Conservation (phyloP, 2,888 invertebrate species). For the Drosophila neutralis region DNA sequence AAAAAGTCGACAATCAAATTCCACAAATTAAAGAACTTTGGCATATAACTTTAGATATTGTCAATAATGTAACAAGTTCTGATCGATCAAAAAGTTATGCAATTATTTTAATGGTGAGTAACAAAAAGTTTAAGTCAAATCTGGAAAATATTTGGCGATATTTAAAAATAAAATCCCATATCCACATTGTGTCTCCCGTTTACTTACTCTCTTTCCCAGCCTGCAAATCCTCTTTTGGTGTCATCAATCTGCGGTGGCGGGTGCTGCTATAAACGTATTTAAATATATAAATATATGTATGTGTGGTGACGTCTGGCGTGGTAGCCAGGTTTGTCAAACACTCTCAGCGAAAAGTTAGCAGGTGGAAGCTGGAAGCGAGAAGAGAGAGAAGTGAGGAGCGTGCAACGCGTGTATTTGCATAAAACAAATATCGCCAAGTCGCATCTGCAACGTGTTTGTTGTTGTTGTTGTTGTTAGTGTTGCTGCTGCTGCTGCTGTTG, state of each 20-base stretch:
- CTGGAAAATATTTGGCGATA: neutral
- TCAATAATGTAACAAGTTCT: neutral
- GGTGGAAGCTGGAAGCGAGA: neutral
- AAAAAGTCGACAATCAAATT: neutral
- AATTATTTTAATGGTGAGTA: neutral
- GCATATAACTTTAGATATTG: neutral
- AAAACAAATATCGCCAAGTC: conserved; percentile 66
- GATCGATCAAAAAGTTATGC: neutral
- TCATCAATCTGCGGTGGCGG: conserved; percentile 78
- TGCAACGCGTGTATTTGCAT: conserved; percentile 59
- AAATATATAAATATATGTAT: neutral
- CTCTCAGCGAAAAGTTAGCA: conserved; percentile 17
- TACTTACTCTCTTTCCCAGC: neutral
- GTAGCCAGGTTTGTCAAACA: conserved; percentile 71
- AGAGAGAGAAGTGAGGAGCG: neutral
- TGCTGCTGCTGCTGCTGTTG: conserved; percentile 17
- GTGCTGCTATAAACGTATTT: conserved; percentile 5
- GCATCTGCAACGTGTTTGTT: conserved; percentile 54
- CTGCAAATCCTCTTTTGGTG: conserved; percentile 19
- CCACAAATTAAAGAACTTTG: neutral
- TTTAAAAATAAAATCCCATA: neutral
- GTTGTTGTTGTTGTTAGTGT: conserved; percentile 15
- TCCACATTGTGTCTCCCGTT: conserved; percentile 1
- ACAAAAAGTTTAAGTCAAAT: neutral
- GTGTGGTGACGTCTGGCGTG: conserved; percentile 32